These are phyloP conservation scores for Muscicapa striata DNA, from an alignment of 2,797 vertebrate genomes.

Conservation along the genomic window DNA sequence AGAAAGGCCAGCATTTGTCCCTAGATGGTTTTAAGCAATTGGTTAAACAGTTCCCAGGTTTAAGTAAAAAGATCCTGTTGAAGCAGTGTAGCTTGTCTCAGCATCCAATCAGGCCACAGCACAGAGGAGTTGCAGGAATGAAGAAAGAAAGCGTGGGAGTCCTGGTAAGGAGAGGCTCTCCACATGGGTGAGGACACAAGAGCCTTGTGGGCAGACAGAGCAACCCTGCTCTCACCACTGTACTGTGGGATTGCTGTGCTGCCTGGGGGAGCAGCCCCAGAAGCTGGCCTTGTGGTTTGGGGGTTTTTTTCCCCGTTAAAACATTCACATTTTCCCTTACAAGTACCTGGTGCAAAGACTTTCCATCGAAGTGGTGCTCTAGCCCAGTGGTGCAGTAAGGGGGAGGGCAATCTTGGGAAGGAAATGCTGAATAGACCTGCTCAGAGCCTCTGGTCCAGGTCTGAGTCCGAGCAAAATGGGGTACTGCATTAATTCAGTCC, in stretches of 20 bases:
- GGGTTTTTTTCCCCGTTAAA: background rate
- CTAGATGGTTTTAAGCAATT: background rate
- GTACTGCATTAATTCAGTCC: background rate
- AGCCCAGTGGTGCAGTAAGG: background rate
- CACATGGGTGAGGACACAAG: background rate
- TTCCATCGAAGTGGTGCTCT: rapidly evolving
- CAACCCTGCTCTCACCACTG: background rate
- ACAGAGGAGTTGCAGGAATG: background rate
- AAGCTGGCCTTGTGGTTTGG: background rate
- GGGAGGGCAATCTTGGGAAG: background rate
- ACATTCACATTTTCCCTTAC: background rate
- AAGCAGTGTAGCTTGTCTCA: background rate
- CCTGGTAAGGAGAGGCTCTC: background rate
- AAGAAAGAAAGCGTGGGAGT: background rate
- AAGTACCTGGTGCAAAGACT: background rate
- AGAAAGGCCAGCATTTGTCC: background rate
- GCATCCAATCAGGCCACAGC: background rate
- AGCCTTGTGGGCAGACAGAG: background rate
- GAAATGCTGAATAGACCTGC: background rate
- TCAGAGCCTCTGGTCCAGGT: background rate
- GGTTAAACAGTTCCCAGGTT: background rate
- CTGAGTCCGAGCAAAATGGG: background rate
- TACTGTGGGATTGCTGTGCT: background rate
- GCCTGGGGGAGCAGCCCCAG: background rate
- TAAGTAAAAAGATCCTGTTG: background rate